These are phyloP conservation scores for Drosophila neotestacea DNA, from an alignment of 2,888 invertebrate genomes.

Conservation along the genomic window DNA sequence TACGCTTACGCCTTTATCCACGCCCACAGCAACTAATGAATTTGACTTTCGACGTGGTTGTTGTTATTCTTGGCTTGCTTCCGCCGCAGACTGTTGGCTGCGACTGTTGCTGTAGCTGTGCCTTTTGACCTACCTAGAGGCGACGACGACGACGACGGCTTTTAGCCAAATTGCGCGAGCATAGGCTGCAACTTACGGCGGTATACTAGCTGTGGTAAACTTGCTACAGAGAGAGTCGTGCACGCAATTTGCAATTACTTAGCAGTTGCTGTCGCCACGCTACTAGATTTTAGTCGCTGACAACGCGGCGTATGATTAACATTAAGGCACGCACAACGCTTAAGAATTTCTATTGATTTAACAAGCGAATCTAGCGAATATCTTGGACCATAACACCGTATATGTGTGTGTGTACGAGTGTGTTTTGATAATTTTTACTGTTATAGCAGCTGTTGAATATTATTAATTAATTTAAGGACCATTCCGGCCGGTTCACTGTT, in stretches of 20 bases:
- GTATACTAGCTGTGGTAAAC: slow-evolving; percentile 34
- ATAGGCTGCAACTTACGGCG: slow-evolving; percentile 50
- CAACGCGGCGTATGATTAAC: slow-evolving; percentile 48
- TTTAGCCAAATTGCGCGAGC: slow-evolving; percentile 76
- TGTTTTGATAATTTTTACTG: slow-evolving; percentile 28
- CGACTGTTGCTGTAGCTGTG: slow-evolving; percentile 30
- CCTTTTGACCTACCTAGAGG: slow-evolving; percentile 76
- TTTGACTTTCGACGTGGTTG: slow-evolving; percentile 57
- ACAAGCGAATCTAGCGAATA: slow-evolving; percentile 49
- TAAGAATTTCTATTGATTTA: slow-evolving; percentile 72
- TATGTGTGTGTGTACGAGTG: slow-evolving; percentile 4
- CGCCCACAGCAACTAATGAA: slow-evolving; percentile 53
- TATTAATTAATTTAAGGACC: slow-evolving; percentile 38
- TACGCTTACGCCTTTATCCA: slow-evolving; percentile 10
- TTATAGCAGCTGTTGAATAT: slow-evolving; percentile 51
- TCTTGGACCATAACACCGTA: not conserved
- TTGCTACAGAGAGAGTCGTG: slow-evolving; percentile 50
- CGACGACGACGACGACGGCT: slow-evolving; percentile 54
- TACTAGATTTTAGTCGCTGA: slow-evolving; percentile 28
- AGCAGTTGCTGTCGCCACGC: slow-evolving; percentile 28
- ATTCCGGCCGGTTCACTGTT: slow-evolving; percentile 12
- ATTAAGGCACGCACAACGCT: slow-evolving; percentile 41
- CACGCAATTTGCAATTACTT: slow-evolving; percentile 79
- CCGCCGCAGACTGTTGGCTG: slow-evolving; percentile 44
- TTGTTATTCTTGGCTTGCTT: slow-evolving; percentile 28